Evolutionary conservation across 2,888 invertebrate genomes (phyloP).

Genomic region (Pardosa pseudoannulata): DNA sequence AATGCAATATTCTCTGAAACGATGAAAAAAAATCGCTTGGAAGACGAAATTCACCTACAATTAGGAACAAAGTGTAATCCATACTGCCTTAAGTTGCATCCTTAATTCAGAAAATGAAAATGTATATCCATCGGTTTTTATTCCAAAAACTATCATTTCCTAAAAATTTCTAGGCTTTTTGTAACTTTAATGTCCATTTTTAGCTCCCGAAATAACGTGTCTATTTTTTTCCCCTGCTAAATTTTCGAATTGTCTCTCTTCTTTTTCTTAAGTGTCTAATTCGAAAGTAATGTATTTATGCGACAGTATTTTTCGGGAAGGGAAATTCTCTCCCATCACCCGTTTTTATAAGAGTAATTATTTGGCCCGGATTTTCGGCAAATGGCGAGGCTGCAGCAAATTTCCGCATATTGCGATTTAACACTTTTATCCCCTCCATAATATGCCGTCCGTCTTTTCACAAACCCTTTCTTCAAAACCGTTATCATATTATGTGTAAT

Average conservation of each 20-base stretch:
- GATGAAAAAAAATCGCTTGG: no score
- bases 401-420: conserved; percentile 5
- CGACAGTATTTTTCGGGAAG: background rate
- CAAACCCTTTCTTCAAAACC: background rate
- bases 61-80: no score
- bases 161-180: background rate
- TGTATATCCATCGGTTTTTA: no score
- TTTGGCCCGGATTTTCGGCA: background rate
- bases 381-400: background rate
- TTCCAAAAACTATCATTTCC: no score
- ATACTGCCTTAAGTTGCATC: no score
- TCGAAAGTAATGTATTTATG: conserved; percentile 1
- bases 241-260: background rate
- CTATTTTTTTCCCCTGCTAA: background rate
- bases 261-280: conserved; percentile 6
- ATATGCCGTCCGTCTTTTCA: background rate
- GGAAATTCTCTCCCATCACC: background rate
- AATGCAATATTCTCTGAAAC: no score
- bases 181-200: background rate
- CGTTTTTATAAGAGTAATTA: conserved; percentile 1
- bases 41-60: no score
- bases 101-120: no score
- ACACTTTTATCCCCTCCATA: conserved; percentile 3
- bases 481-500: conserved; percentile 17
- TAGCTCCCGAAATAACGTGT: background rate